Base-by-base conservation (phyloP, 1,140 invertebrate genomes). In the Asbolus verrucosus region DNA sequence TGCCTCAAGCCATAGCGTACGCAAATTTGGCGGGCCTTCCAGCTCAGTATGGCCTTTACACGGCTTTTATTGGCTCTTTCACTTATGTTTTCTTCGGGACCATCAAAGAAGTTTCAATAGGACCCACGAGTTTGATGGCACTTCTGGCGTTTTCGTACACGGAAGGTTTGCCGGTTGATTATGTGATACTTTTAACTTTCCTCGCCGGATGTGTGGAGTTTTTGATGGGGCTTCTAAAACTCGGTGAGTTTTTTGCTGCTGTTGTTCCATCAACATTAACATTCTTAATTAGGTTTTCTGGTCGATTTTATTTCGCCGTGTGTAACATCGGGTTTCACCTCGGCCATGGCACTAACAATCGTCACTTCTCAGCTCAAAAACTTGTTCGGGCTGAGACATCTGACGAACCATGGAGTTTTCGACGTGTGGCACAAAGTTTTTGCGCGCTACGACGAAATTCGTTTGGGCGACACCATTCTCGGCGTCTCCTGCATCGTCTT, bases 291-390 rank as follows among this genome's bases (percentile, higher is more conserved):
- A 96, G 96, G 96, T 73, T 96, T 97, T 78, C 81, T 98, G 50
- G 93, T 98, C 31, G 94, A 97, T 77, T 92, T 97, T 77, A 98
- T 98, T 67, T 97, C 95, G 0, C 84, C 92, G 43, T 92, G 95
- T 4, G 94, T 98, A 4, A 95, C 94, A 21, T 94, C 91, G 71
- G 94, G 94, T 6, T 98, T 98, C 78, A 97, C 94, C 1, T 94
- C 94, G 3, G 95, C 94, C 0, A 96, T 94, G 2, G 93, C 96
- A 0, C 84, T 98, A 11, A 96, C 96, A 27, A 97, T 98, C 70
- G 90, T 93, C 19, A 85, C 89, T n/a, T 89, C 94, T 0, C 96
- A 98, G 83, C 76, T 98, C 1, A 97, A 94, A 83, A 89, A 89
- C 8, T 80, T 96, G 5, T 82, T 96, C 6, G 94, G 94, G 0